Evolutionary conservation across 2,797 vertebrate genomes (phyloP), one percentile per base, ranked within the genome.

Genomic region (Gadopsis marmoratus): DNA sequence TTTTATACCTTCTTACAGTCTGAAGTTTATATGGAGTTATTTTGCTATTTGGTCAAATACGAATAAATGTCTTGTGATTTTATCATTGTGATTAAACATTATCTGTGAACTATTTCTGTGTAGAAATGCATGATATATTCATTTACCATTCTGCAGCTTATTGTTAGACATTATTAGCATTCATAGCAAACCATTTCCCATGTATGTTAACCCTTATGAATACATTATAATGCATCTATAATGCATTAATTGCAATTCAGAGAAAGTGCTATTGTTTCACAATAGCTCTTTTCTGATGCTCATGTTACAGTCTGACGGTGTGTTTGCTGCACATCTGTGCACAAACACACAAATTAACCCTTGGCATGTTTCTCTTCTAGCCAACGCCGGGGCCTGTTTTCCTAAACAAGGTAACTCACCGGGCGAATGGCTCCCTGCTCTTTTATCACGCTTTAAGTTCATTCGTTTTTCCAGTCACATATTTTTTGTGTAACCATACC

Each of bases 351-450:
- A 88, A 88, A 95, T 93, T 96, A 96, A 96, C 89, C 86, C 85
- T 93, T 86, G 84, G 83, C 90, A 93, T 96, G 92, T 96, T 94
- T 95, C 85, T 93, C 90, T 95, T 95, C 90, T 93, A 96, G 95
- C 95, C 86, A 92, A 95, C 92, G 78, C 92, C 81, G 91, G 95
- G 94, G 94, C 93, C 94, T 95, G 94, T 93, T 96, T 89, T 90
- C 95, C 94, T 74, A 95, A 95, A 81, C 95, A 96, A 96, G 95
- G 95, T 95, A 95, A 96, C 92, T 89, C 75, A 84, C 83, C 47
- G 72, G 79, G 88, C 74, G 33, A 91, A 91, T 63, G 88, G 82
- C 77, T 87, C 81, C 88, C 70, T 71, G 59, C 71, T 79, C 55
- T 71, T 66, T 76, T 33, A 65, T 86, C 84, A 79, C 56, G 55